A percentile compares a stretch with the other conserved stretches of the same genome.
phyloP scores from a whole-genome alignment of 2,797 vertebrate species.

The Helostoma temminkii region DNA sequence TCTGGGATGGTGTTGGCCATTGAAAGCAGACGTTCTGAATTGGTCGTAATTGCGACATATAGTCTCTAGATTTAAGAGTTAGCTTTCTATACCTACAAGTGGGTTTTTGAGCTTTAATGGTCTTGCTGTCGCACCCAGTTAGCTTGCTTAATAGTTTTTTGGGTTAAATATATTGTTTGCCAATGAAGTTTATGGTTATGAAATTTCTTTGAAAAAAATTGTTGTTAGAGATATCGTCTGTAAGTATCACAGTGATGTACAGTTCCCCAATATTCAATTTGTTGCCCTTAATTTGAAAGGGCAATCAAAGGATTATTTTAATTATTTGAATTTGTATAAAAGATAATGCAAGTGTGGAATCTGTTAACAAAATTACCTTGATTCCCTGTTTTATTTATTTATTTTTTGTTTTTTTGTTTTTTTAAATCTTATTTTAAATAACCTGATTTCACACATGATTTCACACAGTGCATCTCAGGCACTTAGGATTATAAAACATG shows the following conservation, averaged over 20 bases:
- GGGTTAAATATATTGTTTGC: neutral
- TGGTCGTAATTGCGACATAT: constrained; percentile 33
- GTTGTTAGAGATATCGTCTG: too few species aligned
- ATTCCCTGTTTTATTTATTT: too few species aligned
- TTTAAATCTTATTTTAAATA: neutral
- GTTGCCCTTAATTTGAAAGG: too few species aligned
- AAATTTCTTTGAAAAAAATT: too few species aligned
- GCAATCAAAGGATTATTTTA: too few species aligned
- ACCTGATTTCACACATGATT: neutral
- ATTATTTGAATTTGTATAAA: too few species aligned
- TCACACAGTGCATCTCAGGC: neutral
- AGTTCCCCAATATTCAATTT: too few species aligned
- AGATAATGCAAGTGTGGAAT: too few species aligned
- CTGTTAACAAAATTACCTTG: too few species aligned
- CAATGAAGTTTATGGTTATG: too few species aligned
- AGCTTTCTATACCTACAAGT: constrained; percentile 13
- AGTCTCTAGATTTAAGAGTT: constrained; percentile 32
- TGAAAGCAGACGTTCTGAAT: constrained; percentile 35
- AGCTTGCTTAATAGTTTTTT: neutral
- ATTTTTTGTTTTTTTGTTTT: neutral
- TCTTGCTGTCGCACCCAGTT: neutral
- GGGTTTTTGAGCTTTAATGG: neutral
- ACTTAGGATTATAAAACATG: constrained; percentile 21
- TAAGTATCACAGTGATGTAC: too few species aligned
- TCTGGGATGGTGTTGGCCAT: constrained; percentile 10